Base-by-base conservation (phyloP, 2,113 vertebrate species). In the Galeopterus variegatus region DNA sequence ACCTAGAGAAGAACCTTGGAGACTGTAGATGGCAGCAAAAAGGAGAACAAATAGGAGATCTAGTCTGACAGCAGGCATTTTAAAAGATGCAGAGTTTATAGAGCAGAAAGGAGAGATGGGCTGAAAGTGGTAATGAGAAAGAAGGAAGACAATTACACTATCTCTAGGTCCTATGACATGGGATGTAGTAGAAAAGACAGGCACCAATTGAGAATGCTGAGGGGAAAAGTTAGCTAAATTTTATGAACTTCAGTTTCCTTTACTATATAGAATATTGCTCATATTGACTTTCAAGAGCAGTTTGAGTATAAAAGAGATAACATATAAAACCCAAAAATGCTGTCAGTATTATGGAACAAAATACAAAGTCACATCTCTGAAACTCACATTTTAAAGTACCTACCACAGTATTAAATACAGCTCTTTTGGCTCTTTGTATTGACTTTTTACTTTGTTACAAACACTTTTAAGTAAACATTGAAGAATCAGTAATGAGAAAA, bases 391-490 rank as follows among this genome's bases (percentile, higher is more conserved):
- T 93, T 90, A 84, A 79, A 85, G 26, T 73, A 28, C 41, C 26
- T 70, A 56, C 45, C 73, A 90, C 31, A 73, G 9, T 86, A 62
- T 54, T 90, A 89, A 86, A 13, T 12, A 54, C 15, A 90, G 28
- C 0, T 85, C 17, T 96, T 83, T 92, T 41, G 31, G 64, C 62
- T 85, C 24, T 79, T 94, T 89, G 5, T 72, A 79, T 41, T 97
- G 50, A 93, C n/a, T 87, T 94, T 95, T 87, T 83, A 31, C 62
- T 93, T 89, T 77, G 10, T 31, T 79, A 26, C n/a, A n/a, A 65
- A 36, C 4, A 21, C 54, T 72, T 15, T 72, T 77, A 58, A 89
- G 33, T 77, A 75, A 67, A 94, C 52, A 70, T 3, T 72, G 60
- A 65, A 60, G 36, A 96, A 8, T 1, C 54, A 93, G 50, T 26